Evolutionary conservation across 2,888 invertebrate genomes (phyloP).

Genomic region (Agrotis exclamationis): DNA sequence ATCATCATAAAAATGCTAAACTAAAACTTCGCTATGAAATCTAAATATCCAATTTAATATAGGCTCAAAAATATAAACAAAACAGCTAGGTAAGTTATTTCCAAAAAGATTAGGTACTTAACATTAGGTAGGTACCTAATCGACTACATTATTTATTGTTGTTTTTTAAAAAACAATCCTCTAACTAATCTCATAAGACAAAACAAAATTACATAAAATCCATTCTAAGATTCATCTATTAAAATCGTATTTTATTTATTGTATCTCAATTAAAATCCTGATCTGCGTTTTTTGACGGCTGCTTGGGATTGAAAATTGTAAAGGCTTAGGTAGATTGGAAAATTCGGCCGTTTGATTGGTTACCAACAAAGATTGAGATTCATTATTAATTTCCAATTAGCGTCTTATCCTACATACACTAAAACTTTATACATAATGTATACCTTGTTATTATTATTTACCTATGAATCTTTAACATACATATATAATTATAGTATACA

Average conservation of each 20-base stretch:
- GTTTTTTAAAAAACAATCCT: neutral
- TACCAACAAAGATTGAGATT: too few relatives aligned
- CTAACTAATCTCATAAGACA: neutral
- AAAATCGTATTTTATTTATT: too few relatives aligned
- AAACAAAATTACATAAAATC: neutral
- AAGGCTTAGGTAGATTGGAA: too few relatives aligned
- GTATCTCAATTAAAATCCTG: too few relatives aligned
- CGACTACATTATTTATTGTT: neutral
- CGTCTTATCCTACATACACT: neutral
- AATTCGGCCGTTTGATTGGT: too few relatives aligned
- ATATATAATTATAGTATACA: neutral
- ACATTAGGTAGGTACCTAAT: neutral
- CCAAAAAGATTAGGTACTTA: neutral
- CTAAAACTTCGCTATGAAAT: neutral
- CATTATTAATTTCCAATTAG: neutral
- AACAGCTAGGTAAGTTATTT: neutral
- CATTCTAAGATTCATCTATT: neutral
- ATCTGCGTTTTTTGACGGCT: too few relatives aligned
- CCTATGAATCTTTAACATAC: conserved; percentile 7
- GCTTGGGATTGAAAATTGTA: too few relatives aligned
- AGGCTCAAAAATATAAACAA: neutral
- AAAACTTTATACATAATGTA: neutral
- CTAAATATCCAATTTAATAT: neutral
- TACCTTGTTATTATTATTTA: conserved; percentile 5
- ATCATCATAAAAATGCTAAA: neutral